Evolutionary conservation across 2,888 invertebrate genomes (phyloP), one percentile per base, ranked within the genome.

Genomic region (Athrips mouffetella): DNA sequence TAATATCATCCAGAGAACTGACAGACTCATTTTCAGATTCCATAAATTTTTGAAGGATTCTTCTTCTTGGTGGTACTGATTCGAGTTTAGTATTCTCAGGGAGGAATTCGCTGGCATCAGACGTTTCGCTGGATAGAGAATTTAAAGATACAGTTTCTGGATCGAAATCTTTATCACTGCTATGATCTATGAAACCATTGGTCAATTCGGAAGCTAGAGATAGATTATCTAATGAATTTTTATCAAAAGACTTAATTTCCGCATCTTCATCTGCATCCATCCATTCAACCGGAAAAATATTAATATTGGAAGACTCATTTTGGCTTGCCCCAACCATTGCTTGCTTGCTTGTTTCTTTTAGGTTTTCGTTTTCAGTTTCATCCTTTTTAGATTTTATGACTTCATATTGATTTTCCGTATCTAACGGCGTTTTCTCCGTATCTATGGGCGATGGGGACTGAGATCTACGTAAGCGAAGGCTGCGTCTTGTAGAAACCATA

Each of bases 51-150:
- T 21, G 37, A 11, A 37, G 6, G 1, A 11, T 21, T 1, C 5
- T 20, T n/a, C n/a, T 18, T 37, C n/a, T 37, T 2, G 10, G 20
- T 18, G 27, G n/a, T 10, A 27, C 8, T n/a, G 7, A 2, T 37
- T 8, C 8, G 10, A 11, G 10, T 47, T 13, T 31, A 1, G 31
- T n/a, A n/a, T n/a, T n/a, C n/a, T n/a, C 15, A 6, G 40, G 10
- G 4, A 29, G n/a, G 18, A 44, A 13, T 35, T 47, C 33, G 21
- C 55, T 30, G 23, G 15, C 3, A 31, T 30, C 20, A 25, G 50
- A 49, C 10, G 45, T 21, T 30, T 47, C 50, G 15, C 48, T 50
- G n/a, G 42, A 40, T 40, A 47, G 8, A 16, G 50, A 50, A 27
- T 45, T 47, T 3, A 49, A 29, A 1, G 48, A 51, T 2, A 23